These are phyloP conservation scores for Melikaiella ostensackeni DNA, from an alignment of 2,888 invertebrate species.

Conservation along the genomic window DNA sequence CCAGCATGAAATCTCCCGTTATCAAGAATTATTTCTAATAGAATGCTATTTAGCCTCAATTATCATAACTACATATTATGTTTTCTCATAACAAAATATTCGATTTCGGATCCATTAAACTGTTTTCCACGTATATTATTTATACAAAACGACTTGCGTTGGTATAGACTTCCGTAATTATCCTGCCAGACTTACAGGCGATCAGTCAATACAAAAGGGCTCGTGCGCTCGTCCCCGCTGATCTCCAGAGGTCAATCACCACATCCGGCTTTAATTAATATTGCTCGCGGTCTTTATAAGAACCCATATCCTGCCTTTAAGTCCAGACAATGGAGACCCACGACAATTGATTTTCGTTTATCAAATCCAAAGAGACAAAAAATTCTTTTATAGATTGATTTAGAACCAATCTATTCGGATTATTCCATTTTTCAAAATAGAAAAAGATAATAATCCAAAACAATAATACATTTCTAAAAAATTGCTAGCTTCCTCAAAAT, in stretches of 20 bases:
- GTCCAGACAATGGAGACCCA: neutral
- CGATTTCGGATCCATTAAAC: neutral
- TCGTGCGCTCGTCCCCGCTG: slow-evolving; percentile 54
- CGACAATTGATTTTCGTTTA: slow-evolving; percentile 5
- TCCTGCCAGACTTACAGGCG: slow-evolving; percentile 1
- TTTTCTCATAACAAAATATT: neutral
- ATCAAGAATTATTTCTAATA: neutral
- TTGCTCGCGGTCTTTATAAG: slow-evolving; percentile 63
- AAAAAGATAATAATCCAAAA: too few species aligned
- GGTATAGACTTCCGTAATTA: slow-evolving; percentile 21
- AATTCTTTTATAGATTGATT: too few species aligned
- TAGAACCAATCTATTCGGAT: too few species aligned
- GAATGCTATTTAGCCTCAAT: neutral
- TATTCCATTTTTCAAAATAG: too few species aligned
- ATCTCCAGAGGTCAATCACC: slow-evolving; percentile 69
- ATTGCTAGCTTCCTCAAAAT: too few species aligned
- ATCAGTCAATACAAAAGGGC: slow-evolving; percentile 44
- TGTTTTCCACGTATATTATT: neutral
- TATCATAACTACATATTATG: neutral
- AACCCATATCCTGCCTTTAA: slow-evolving; percentile 64
- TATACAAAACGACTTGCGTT: slow-evolving; percentile 1
- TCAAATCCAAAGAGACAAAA: neutral
- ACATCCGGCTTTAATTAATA: slow-evolving; percentile 73
- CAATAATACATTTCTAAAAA: too few species aligned
- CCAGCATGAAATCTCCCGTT: slow-evolving; percentile 1